Evolutionary conservation across 2,888 invertebrate species (phyloP).

Genomic region (Drosophila pseudotalamancana): DNA sequence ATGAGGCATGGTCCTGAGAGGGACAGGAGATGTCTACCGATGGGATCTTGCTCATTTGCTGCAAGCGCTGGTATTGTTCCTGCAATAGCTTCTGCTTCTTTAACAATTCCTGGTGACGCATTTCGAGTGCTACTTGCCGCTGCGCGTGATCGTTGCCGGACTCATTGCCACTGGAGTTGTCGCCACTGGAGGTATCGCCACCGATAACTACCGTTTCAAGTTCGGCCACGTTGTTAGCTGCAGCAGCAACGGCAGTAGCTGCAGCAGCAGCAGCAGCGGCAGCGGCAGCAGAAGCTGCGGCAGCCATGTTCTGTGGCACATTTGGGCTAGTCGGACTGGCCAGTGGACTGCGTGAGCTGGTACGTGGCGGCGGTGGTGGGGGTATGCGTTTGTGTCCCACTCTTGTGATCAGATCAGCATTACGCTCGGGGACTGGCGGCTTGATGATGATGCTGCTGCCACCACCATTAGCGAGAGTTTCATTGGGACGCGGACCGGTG

Average conservation of each 20-base stretch:
- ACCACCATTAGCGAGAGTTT: slow-evolving; percentile 52
- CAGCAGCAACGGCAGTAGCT: slow-evolving; percentile 74
- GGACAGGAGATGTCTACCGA: slow-evolving; percentile 87
- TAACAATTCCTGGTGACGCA: slow-evolving; percentile 94
- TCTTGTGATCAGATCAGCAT: slow-evolving; percentile 90
- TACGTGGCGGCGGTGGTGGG: slow-evolving; percentile 96
- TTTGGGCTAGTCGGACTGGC: slow-evolving; percentile 92
- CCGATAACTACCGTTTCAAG: slow-evolving; percentile 37
- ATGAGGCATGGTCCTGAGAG: slow-evolving; percentile 83
- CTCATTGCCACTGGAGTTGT: slow-evolving; percentile 90
- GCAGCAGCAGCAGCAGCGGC: slow-evolving; percentile 44
- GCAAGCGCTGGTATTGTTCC: slow-evolving; percentile 95
- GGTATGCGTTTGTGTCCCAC: slow-evolving; percentile 91
- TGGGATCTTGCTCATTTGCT: slow-evolving; percentile 92
- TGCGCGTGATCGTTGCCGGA: slow-evolving; percentile 90
- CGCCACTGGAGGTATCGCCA: slow-evolving; percentile 81
- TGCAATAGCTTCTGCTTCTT: slow-evolving; percentile 95
- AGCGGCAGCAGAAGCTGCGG: slow-evolving; percentile 53
- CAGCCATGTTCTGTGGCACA: slow-evolving; percentile 86
- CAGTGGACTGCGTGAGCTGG: slow-evolving; percentile 94
- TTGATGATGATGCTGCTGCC: slow-evolving; percentile 85
- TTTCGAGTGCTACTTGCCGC: slow-evolving; percentile 91
- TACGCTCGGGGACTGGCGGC: slow-evolving; percentile 93
- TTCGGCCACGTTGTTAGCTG: slow-evolving; percentile 73
- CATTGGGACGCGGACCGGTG: slow-evolving; percentile 24